phyloP scores from a whole-genome alignment of 1,140 invertebrate species.

The Anastrepha obliqua region DNA sequence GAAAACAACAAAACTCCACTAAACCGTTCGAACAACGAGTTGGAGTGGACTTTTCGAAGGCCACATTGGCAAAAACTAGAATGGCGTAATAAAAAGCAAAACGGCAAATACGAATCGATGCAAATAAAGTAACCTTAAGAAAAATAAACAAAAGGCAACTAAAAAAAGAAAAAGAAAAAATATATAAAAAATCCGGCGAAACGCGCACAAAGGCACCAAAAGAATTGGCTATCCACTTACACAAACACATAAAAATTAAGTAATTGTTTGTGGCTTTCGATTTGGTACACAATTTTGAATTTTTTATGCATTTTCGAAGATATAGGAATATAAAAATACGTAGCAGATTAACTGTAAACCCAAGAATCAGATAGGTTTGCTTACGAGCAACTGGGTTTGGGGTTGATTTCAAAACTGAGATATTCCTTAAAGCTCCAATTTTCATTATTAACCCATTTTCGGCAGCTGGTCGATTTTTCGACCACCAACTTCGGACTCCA shows the following conservation, averaged over 20 bases:
- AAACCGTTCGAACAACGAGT: not conserved
- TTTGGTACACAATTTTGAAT: not conserved
- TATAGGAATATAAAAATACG: no score
- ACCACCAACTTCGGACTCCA: no score
- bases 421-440: no score
- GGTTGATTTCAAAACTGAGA: no score
- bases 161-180: not conserved
- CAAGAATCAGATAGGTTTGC: no score
- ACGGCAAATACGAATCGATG: not conserved
- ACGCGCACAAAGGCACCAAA: not conserved
- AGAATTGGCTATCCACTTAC: not conserved
- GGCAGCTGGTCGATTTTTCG: no score
- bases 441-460: no score
- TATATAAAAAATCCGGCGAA: not conserved
- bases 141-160: not conserved
- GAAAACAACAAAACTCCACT: not conserved
- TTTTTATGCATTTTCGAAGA: no score
- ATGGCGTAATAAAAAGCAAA: not conserved
- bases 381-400: no score
- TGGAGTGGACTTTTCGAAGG: constrained; percentile 10
- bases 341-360: no score
- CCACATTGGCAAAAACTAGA: not conserved
- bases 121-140: not conserved
- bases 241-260: no score
- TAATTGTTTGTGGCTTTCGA: not conserved